These are phyloP conservation scores for Heterotis niloticus DNA, from an alignment of 2,113 vertebrate genomes.

Conservation along the genomic window DNA sequence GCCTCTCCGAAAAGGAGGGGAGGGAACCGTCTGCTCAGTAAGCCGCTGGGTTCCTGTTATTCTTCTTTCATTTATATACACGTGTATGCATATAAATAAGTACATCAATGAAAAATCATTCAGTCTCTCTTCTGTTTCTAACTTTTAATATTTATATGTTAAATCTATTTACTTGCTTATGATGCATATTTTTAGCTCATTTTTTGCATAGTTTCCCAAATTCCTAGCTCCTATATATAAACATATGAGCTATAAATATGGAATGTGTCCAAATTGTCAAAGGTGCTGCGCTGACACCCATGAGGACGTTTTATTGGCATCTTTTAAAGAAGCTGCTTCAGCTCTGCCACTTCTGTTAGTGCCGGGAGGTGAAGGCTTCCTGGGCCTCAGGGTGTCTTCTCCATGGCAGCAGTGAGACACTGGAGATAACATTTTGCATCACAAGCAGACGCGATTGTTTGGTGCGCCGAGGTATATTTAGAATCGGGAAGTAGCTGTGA, in stretches of 20 bases:
- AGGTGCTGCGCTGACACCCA: not conserved
- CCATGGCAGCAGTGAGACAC: constrained; percentile 8
- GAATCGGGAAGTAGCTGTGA: constrained; percentile 40
- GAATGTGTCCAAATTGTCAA: not conserved
- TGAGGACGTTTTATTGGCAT: not conserved
- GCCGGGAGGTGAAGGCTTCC: not conserved
- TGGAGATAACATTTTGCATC: constrained; percentile 29
- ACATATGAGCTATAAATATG: constrained; percentile 13
- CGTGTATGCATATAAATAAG: too few relatives aligned
- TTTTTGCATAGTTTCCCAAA: not conserved
- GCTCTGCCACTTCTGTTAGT: too few relatives aligned
- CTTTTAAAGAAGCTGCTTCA: not conserved
- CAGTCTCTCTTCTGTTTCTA: too few relatives aligned
- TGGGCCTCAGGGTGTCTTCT: not conserved
- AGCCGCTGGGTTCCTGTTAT: not conserved
- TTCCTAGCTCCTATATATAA: too few relatives aligned
- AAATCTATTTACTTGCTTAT: not conserved
- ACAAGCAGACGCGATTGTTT: constrained; percentile 35
- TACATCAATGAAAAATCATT: not conserved
- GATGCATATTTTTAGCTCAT: not conserved
- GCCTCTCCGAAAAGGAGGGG: not conserved
- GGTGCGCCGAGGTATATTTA: constrained; percentile 40
- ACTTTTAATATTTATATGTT: too few relatives aligned
- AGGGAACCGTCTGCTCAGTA: not conserved
- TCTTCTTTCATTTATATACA: not conserved